phyloP scores from a whole-genome alignment of 2,888 invertebrate species.

The Agrotis puta region DNA sequence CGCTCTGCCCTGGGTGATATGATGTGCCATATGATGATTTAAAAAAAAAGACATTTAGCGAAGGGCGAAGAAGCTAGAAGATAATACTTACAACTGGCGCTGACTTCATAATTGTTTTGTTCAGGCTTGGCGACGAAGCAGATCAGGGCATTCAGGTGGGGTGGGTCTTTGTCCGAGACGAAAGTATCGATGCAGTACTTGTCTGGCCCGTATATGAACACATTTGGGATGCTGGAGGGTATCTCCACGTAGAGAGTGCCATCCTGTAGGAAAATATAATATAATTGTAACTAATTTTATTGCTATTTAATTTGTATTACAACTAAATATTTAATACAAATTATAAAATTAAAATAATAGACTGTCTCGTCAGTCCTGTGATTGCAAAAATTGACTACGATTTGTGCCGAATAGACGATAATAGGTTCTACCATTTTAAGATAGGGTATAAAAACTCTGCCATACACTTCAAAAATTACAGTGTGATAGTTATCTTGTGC shows the following conservation, averaged over 20 bases:
- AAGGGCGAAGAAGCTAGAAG: too few species aligned
- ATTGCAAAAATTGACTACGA: background rate
- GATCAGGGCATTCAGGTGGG: conserved; percentile 78
- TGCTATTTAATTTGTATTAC: background rate
- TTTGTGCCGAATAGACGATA: background rate
- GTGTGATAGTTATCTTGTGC: too few species aligned
- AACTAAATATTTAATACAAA: conserved; percentile 4
- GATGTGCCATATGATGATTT: too few species aligned
- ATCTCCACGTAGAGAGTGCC: conserved; percentile 79
- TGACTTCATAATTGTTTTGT: conserved; percentile 69
- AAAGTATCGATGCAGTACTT: conserved; percentile 86
- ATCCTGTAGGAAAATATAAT: conserved; percentile 72
- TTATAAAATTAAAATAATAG: background rate
- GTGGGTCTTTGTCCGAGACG: conserved; percentile 66
- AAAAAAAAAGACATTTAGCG: too few species aligned
- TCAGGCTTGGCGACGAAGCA: conserved; percentile 72
- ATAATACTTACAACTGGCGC: conserved; percentile 79
- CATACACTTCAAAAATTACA: too few species aligned
- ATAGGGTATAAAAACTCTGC: too few species aligned
- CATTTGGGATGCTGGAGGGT: conserved; percentile 69
- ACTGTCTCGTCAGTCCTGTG: background rate
- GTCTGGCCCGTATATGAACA: conserved; percentile 73
- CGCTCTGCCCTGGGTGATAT: too few species aligned
- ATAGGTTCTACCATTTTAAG: too few species aligned
- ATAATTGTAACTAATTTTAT: background rate